Evolutionary conservation across 2,888 invertebrate species (phyloP).

Genomic region (Didymodactylos carnosus): DNA sequence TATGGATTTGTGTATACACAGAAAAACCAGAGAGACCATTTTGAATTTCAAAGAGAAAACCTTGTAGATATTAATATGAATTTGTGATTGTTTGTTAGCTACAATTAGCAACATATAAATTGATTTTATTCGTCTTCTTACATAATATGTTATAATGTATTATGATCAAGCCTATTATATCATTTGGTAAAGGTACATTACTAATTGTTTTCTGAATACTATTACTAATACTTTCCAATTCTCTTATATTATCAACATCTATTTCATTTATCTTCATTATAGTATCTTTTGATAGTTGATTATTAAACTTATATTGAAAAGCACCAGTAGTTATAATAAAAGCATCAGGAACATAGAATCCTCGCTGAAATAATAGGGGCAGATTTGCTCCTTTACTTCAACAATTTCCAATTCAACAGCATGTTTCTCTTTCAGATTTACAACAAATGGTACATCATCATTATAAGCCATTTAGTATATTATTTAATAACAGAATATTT

Average conservation of each 20-base stretch:
- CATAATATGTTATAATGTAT: not conserved
- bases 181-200: not conserved
- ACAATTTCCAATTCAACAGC: not conserved
- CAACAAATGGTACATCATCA: not conserved
- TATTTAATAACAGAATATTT: too few species aligned
- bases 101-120: not conserved
- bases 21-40: too few species aligned
- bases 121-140: not conserved
- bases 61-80: too few species aligned
- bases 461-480: too few species aligned
- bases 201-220: not conserved
- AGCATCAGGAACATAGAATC: not conserved
- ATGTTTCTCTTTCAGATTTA: not conserved
- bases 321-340: not conserved
- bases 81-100: too few species aligned
- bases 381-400: not conserved
- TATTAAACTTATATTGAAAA: not conserved
- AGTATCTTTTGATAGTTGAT: not conserved
- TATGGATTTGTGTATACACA: too few species aligned
- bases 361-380: not conserved
- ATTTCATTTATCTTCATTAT: not conserved
- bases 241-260: not conserved
- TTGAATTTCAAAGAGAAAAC: too few species aligned
- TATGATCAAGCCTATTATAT: not conserved
- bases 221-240: not conserved